Percentiles rank a stretch among this genome's conserved stretches.
These are phyloP conservation scores for Proteles cristata DNA, from an alignment of 2,113 vertebrate genomes.

Conservation along the genomic window DNA sequence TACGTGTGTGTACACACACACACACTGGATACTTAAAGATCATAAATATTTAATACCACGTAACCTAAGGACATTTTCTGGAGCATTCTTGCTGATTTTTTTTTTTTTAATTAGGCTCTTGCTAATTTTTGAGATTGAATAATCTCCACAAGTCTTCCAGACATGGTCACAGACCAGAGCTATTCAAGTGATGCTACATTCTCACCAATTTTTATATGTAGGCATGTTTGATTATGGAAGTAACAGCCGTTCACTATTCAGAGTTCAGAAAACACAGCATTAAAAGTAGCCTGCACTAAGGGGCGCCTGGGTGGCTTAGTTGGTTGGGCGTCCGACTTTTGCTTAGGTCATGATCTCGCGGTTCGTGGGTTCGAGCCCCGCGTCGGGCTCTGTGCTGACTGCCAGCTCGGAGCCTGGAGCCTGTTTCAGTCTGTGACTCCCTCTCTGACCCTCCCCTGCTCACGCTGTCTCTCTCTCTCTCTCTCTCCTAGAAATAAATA, in stretches of 20 bases:
- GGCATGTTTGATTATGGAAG: background rate
- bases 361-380: too few relatives aligned
- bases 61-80: constrained; percentile 50
- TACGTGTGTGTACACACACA: constrained; percentile 57
- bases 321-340: too few relatives aligned
- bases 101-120: constrained; percentile 53
- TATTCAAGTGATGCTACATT: background rate
- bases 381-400: too few relatives aligned
- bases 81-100: constrained; percentile 40
- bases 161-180: background rate
- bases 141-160: constrained; percentile 49
- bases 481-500: too few relatives aligned
- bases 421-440: too few relatives aligned
- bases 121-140: constrained; percentile 46
- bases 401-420: too few relatives aligned
- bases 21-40: constrained; percentile 56
- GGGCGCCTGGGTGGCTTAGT: too few relatives aligned
- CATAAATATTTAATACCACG: constrained; percentile 73
- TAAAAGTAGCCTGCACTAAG: background rate
- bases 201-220: background rate
- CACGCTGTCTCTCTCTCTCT: too few relatives aligned
- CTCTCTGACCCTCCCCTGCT: too few relatives aligned
- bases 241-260: background rate
- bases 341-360: too few relatives aligned
- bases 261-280: constrained; percentile 18